These are phyloP conservation scores for Zosterops lateralis DNA, from an alignment of 2,113 vertebrate genomes.

Conservation along the genomic window DNA sequence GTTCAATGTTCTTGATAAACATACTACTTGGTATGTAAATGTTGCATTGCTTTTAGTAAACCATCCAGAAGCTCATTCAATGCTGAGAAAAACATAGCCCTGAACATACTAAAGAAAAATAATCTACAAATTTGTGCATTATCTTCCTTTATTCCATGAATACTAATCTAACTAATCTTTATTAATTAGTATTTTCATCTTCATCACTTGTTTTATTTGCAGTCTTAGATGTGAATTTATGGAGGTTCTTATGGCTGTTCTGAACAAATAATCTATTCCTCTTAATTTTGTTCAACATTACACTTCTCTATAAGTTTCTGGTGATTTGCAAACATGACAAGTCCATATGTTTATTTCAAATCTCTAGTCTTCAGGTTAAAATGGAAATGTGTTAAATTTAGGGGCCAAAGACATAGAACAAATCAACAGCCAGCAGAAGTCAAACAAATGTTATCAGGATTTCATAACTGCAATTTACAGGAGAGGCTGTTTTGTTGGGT, in stretches of 20 bases:
- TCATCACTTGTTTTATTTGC: background rate
- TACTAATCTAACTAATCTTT: background rate
- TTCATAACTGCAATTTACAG: background rate
- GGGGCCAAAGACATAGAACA: background rate
- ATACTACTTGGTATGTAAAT: background rate
- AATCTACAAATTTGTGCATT: background rate
- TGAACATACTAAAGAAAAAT: background rate
- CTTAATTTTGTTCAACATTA: background rate
- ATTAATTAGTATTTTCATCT: background rate
- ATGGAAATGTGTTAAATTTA: background rate
- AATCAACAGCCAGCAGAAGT: background rate
- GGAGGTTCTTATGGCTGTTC: background rate
- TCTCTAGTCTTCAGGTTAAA: background rate
- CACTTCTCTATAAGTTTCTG: background rate
- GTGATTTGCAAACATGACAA: background rate
- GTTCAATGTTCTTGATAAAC: background rate
- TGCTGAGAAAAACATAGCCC: background rate
- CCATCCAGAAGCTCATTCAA: background rate
- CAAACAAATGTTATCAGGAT: background rate
- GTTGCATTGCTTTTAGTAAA: background rate
- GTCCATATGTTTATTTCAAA: background rate
- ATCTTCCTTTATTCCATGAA: background rate
- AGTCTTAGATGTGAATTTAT: background rate
- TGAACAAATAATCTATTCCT: background rate
- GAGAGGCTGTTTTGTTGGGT: background rate